These are phyloP conservation scores for Hyalella azteca DNA, from an alignment of 2,888 invertebrate species.

Conservation along the genomic window DNA sequence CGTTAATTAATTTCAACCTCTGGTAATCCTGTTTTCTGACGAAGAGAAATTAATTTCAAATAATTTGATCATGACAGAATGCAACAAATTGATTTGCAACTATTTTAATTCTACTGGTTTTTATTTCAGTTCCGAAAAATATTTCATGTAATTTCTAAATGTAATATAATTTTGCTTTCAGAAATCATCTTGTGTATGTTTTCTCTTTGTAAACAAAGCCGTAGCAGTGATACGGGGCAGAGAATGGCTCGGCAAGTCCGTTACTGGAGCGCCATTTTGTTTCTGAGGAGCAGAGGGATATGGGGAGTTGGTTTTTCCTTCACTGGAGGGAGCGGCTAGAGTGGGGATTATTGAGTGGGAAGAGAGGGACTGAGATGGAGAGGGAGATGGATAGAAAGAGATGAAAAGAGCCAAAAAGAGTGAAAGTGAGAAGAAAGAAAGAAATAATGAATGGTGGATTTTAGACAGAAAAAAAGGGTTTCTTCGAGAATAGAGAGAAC, in stretches of 20 bases:
- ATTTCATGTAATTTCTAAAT: too few relatives aligned
- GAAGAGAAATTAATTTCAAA: too few relatives aligned
- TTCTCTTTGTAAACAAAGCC: too few relatives aligned
- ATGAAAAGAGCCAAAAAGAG: not conserved
- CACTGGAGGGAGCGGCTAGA: not conserved
- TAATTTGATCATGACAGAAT: too few relatives aligned
- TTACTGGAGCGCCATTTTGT: not conserved
- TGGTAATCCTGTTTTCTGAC: too few relatives aligned
- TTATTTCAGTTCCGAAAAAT: too few relatives aligned
- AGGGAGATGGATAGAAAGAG: not conserved
- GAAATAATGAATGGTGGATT: not conserved
- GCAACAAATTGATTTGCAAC: too few relatives aligned
- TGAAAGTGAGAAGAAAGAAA: not conserved
- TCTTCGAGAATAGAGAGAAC: not conserved
- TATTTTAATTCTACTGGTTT: too few relatives aligned
- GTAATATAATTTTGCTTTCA: too few relatives aligned
- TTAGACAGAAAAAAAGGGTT: not conserved
- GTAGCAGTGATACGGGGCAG: too few relatives aligned
- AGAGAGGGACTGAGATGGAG: not conserved
- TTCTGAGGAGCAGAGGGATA: not conserved
- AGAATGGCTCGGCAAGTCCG: not conserved
- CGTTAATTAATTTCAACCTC: too few relatives aligned
- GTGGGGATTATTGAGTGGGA: not conserved
- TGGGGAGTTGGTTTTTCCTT: not conserved
- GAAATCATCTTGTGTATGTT: not conserved